These are phyloP conservation scores for Actinemys pallida DNA, from an alignment of 2,113 vertebrate species.

Conservation along the genomic window DNA sequence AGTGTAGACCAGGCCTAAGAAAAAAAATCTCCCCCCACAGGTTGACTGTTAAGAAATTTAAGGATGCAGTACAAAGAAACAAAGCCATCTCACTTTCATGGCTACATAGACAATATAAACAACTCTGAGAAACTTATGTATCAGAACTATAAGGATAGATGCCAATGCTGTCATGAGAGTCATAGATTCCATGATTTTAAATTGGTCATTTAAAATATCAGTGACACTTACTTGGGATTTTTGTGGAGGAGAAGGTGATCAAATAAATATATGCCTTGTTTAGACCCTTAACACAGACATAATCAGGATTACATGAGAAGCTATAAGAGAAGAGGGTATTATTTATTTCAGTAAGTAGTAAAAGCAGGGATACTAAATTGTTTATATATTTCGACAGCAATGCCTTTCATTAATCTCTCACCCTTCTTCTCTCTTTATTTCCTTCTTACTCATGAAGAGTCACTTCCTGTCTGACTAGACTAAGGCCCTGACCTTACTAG, in stretches of 20 bases:
- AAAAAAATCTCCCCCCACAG: rapidly evolving
- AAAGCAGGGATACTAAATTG: background rate
- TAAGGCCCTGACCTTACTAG: background rate
- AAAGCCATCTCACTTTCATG: background rate
- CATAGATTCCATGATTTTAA: rapidly evolving
- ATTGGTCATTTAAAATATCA: rapidly evolving
- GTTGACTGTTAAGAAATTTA: rapidly evolving
- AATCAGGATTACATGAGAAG: rapidly evolving
- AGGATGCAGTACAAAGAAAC: rapidly evolving
- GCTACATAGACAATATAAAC: no score
- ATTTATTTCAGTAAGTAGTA: background rate
- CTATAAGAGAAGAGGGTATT: background rate
- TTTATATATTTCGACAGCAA: background rate
- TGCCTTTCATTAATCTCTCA: background rate
- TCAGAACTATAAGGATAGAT: rapidly evolving
- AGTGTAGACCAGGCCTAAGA: no score
- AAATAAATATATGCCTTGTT: background rate
- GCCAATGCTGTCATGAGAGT: rapidly evolving
- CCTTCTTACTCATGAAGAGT: background rate
- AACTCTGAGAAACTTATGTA: rapidly evolving
- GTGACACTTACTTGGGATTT: background rate
- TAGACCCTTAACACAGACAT: background rate
- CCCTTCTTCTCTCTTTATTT: background rate
- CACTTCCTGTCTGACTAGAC: background rate
- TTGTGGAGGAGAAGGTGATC: rapidly evolving